A percentile compares a stretch with the other conserved stretches of the same genome.
These are phyloP conservation scores for Hoplias malabaricus DNA, from an alignment of 2,113 vertebrate genomes.

Conservation along the genomic window DNA sequence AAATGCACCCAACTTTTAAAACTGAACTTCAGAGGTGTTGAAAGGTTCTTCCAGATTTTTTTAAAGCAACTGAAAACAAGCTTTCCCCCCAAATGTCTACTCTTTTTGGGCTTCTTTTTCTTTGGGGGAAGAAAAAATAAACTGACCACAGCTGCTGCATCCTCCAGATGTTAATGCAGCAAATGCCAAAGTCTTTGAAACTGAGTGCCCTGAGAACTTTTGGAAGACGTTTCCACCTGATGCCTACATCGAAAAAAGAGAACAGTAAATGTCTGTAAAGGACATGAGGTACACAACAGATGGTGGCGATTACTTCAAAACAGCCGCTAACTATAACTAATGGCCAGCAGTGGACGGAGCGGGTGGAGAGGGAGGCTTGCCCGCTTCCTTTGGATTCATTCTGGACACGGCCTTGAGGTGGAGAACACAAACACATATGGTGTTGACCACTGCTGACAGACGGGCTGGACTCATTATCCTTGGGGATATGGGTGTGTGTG, in stretches of 20 bases:
- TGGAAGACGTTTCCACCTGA: not conserved
- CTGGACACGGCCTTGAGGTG: conserved; percentile 25
- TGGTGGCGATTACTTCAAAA: conserved; percentile 42
- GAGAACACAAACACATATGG: conserved; percentile 44
- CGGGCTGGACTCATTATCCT: conserved; percentile 31
- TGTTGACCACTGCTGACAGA: conserved; percentile 35
- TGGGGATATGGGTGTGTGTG: conserved; percentile 4
- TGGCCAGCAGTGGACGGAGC: conserved; percentile 7
- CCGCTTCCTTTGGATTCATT: conserved; percentile 3
- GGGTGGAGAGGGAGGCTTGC: not conserved
- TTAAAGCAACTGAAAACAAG: no score
- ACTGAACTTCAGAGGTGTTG: no score
- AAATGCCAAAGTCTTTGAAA: conserved; percentile 1
- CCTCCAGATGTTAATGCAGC: not conserved
- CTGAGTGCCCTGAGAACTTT: not conserved
- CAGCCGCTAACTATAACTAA: conserved; percentile 38
- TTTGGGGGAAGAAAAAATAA: no score
- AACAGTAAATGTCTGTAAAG: not conserved
- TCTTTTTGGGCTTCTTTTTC: not conserved
- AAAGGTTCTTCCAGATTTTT: no score
- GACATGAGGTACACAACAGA: conserved; percentile 32
- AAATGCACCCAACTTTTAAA: no score
- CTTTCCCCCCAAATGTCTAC: no score
- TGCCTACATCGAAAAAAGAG: not conserved
- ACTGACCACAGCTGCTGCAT: not conserved